These are phyloP conservation scores for Microctonus brassicae DNA, from an alignment of 2,888 invertebrate species.

Conservation along the genomic window DNA sequence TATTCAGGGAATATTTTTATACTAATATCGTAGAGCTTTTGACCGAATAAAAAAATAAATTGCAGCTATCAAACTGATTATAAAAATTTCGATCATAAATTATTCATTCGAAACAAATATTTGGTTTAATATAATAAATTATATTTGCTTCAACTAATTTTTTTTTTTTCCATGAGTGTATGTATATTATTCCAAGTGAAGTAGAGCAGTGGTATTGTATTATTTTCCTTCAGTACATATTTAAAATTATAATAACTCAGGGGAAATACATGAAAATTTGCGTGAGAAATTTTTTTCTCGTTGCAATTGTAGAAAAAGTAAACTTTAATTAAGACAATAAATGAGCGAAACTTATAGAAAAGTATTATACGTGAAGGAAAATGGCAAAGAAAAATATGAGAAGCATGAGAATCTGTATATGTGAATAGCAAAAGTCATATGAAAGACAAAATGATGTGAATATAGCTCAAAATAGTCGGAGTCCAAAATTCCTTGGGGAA, in stretches of 20 bases:
- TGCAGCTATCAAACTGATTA: too few species aligned
- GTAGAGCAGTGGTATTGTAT: neutral
- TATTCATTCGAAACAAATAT: too few species aligned
- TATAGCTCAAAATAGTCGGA: neutral
- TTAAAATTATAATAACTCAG: neutral
- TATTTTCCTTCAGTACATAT: neutral
- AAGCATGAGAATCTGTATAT: conserved; percentile 31
- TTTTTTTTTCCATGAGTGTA: too few species aligned
- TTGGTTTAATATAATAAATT: too few species aligned
- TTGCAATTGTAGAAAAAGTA: neutral
- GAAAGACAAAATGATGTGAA: conserved; percentile 18
- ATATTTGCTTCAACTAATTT: too few species aligned
- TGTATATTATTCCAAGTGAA: neutral
- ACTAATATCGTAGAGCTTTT: too few species aligned
- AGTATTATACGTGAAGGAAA: neutral
- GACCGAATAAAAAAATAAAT: too few species aligned
- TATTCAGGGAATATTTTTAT: too few species aligned
- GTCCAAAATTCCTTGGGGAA: conserved; percentile 43
- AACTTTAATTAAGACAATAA: neutral
- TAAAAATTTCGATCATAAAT: too few species aligned
- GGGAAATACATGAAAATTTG: conserved; percentile 17
- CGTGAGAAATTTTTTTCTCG: neutral
- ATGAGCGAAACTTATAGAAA: neutral
- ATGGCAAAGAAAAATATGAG: neutral
- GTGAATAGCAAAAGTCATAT: conserved; percentile 46